Percentiles rank a stretch among this genome's conserved stretches.
Evolutionary conservation across 2,113 vertebrate species (phyloP).

Genomic region (Cisticola juncidis): DNA sequence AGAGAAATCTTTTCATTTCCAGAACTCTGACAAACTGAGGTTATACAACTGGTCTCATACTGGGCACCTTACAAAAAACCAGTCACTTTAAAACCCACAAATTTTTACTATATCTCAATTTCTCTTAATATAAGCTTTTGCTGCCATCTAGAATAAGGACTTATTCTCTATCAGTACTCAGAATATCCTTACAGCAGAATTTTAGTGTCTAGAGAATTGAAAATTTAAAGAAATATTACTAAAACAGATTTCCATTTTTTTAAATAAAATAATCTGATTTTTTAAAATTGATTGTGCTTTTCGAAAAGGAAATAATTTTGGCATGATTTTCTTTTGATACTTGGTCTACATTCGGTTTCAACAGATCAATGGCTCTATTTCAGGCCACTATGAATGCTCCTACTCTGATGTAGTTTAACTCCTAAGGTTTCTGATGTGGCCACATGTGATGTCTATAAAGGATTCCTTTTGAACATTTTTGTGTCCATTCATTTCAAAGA

Average conservation of each 20-base stretch:
- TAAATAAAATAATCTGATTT: neutral
- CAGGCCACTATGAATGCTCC: neutral
- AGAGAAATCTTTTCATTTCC: neutral
- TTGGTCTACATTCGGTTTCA: neutral
- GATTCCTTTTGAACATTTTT: constrained; percentile 53
- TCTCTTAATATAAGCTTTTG: neutral
- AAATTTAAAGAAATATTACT: neutral
- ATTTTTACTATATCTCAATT: neutral
- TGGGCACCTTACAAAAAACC: neutral
- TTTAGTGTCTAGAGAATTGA: neutral
- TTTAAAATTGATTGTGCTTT: neutral
- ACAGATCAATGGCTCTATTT: constrained; percentile 4
- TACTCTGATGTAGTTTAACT: constrained; percentile 28
- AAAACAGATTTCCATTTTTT: neutral
- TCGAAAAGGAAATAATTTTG: neutral
- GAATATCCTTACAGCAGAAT: neutral
- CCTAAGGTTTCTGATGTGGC: constrained; percentile 27
- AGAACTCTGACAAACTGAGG: neutral
- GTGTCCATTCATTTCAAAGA: constrained; percentile 51
- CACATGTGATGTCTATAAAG: neutral
- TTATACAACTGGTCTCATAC: neutral
- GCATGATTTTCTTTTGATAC: neutral
- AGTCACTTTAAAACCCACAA: neutral
- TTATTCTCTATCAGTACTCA: neutral
- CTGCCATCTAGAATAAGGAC: neutral